Percentiles rank a stretch among this genome's conserved stretches.
Evolutionary conservation across 1,140 invertebrate species (phyloP).

Genomic region (Dendroctonus ponderosae): DNA sequence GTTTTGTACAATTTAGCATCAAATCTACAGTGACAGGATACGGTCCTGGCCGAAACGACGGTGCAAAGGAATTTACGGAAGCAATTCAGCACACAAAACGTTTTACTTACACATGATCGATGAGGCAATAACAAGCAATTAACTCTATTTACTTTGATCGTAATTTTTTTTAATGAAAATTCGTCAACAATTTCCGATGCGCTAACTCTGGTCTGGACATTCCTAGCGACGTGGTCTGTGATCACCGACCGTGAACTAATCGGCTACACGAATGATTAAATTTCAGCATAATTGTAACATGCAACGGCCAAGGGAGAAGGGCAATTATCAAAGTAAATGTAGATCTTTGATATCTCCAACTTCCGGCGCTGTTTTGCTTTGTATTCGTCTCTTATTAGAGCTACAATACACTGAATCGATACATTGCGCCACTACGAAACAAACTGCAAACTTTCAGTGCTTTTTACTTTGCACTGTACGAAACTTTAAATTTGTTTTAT

Average conservation of each 20-base stretch:
- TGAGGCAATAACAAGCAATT: conserved; percentile 41
- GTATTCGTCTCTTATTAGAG: conserved; percentile 14
- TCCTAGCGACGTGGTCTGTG: conserved; percentile 49
- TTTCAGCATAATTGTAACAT: conserved; percentile 53
- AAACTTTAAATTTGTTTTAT: no score
- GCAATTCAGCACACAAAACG: background rate
- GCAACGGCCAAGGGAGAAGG: conserved; percentile 43
- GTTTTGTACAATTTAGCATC: no score
- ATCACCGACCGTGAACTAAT: conserved; percentile 50
- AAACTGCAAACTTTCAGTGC: no score
- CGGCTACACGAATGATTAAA: conserved; percentile 52
- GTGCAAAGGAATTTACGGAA: conserved; percentile 11
- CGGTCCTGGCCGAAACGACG: no score
- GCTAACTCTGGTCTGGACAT: conserved; percentile 50
- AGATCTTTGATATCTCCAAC: conserved; percentile 39
- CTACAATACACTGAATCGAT: background rate
- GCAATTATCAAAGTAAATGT: conserved; percentile 42
- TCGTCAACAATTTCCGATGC: conserved; percentile 51
- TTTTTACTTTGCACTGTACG: no score
- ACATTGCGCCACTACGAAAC: no score
- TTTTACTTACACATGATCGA: conserved; percentile 42
- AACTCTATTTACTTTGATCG: conserved; percentile 46
- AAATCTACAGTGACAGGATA: no score
- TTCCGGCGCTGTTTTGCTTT: conserved; percentile 24
- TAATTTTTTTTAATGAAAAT: conserved; percentile 44